phyloP scores from a whole-genome alignment of 92 coral and sea anemone genomes.

The Muricea muricata region DNA sequence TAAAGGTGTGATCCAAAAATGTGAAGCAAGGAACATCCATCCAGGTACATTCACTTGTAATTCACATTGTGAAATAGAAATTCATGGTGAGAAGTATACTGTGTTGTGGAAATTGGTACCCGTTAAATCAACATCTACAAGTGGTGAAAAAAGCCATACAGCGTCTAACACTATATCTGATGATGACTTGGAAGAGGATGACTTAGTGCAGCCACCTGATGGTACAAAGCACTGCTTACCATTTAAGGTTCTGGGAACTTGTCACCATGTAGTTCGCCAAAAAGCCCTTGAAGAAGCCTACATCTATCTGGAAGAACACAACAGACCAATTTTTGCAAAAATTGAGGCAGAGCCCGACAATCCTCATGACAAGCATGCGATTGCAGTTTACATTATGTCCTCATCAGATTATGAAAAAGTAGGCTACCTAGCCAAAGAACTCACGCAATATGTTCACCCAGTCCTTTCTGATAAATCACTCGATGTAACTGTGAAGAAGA shows the following conservation, averaged over 20 bases:
- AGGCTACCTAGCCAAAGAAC: slow-evolving; percentile 44
- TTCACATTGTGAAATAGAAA: slow-evolving; percentile 46
- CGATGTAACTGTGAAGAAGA: slow-evolving; percentile 11
- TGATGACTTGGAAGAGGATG: slow-evolving; percentile 1
- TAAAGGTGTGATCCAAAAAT: slow-evolving; percentile 39
- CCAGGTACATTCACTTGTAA: slow-evolving; percentile 28
- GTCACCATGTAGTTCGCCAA: slow-evolving; percentile 39
- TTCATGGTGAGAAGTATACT: slow-evolving; percentile 36
- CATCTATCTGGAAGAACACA: slow-evolving; percentile 55
- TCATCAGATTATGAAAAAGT: slow-evolving; percentile 49
- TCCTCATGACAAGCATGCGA: slow-evolving; percentile 55
- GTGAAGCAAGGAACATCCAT: not conserved
- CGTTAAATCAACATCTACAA: not conserved
- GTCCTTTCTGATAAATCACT: slow-evolving; percentile 19
- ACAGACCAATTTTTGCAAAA: slow-evolving; percentile 56
- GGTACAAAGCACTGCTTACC: slow-evolving; percentile 27
- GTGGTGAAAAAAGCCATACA: not conserved
- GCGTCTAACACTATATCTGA: not conserved
- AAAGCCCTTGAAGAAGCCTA: slow-evolving; percentile 50
- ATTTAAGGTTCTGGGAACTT: slow-evolving; percentile 71
- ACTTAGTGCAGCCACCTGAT: not conserved
- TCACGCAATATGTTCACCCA: not conserved
- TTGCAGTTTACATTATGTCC: slow-evolving; percentile 60
- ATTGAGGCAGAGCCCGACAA: slow-evolving; percentile 64
- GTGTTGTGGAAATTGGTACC: slow-evolving; percentile 46